Percentiles rank a stretch among this genome's conserved stretches.
These are phyloP conservation scores for Monochamus saltuarius DNA, from an alignment of 1,140 invertebrate species.

Conservation along the genomic window DNA sequence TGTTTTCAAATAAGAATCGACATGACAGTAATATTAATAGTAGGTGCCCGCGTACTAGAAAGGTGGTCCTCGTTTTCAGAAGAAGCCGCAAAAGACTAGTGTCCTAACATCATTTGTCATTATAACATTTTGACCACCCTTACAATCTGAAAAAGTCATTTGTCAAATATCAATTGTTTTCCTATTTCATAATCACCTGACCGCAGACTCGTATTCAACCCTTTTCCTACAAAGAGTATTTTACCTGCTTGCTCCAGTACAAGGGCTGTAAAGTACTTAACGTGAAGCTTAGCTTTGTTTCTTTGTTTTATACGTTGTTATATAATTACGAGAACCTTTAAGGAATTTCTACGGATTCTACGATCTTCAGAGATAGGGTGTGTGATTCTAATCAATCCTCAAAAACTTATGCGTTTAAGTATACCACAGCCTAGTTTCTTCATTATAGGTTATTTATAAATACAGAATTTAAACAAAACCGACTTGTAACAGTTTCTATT, in stretches of 20 bases:
- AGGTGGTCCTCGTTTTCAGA: conserved; percentile 37
- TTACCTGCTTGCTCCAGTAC: conserved; percentile 3
- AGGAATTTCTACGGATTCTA: too few species aligned
- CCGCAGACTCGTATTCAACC: conserved; percentile 36
- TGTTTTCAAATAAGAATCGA: conserved; percentile 29
- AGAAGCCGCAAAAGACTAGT: conserved; percentile 38
- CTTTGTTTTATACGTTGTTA: too few species aligned
- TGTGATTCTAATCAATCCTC: too few species aligned
- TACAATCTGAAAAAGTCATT: conserved; percentile 42
- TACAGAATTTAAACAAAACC: too few species aligned
- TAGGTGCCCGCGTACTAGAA: conserved; percentile 33
- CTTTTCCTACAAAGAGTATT: conserved; percentile 17
- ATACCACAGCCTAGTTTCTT: too few species aligned
- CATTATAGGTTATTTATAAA: too few species aligned
- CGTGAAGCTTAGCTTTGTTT: too few species aligned
- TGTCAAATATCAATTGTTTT: conserved; percentile 43
- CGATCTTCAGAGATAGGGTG: too few species aligned
- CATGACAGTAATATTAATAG: conserved; percentile 44
- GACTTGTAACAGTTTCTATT: too few species aligned
- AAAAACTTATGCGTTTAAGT: too few species aligned
- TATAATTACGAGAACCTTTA: too few species aligned
- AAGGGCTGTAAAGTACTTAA: too few species aligned
- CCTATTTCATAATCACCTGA: conserved; percentile 36
- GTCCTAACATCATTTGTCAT: conserved; percentile 45
- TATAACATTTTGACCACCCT: conserved; percentile 36